Evolutionary conservation across 2,888 invertebrate species (phyloP).

Genomic region (Nemurella pictetii): DNA sequence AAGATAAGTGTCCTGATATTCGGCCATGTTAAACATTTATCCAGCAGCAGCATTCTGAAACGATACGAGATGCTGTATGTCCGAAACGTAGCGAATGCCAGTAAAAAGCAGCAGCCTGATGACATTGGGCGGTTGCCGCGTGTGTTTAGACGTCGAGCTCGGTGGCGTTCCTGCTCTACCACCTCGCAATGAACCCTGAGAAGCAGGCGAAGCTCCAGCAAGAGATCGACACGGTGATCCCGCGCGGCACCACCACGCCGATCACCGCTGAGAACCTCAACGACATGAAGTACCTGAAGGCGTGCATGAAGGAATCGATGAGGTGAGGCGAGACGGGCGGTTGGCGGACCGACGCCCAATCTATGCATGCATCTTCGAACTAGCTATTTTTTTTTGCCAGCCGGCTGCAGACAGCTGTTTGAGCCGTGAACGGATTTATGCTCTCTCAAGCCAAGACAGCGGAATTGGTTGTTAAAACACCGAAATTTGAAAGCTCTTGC

Average conservation of each 20-base stretch:
- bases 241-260: conserved; percentile 40
- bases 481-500: too few species aligned
- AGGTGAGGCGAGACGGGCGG: conserved; percentile 31
- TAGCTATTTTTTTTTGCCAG: neutral
- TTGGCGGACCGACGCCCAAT: too few species aligned
- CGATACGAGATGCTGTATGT: too few species aligned
- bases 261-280: conserved; percentile 49
- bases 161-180: conserved; percentile 56
- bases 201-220: conserved; percentile 57
- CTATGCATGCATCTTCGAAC: too few species aligned
- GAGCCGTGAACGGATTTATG: neutral
- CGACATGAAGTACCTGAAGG: conserved; percentile 51
- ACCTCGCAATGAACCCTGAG: conserved; percentile 58
- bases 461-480: too few species aligned
- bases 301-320: conserved; percentile 44
- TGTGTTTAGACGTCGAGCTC: conserved; percentile 48
- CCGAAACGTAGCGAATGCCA: too few species aligned
- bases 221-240: conserved; percentile 47
- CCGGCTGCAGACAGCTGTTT: neutral
- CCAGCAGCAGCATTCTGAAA: too few species aligned
- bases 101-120: too few species aligned
- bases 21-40: too few species aligned
- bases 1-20: too few species aligned
- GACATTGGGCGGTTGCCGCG: too few species aligned
- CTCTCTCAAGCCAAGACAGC: too few species aligned